Percentiles rank a stretch among this genome's conserved stretches.
Evolutionary conservation across 2,888 invertebrate genomes (phyloP).

Genomic region (Bhutanitis thaidina): DNA sequence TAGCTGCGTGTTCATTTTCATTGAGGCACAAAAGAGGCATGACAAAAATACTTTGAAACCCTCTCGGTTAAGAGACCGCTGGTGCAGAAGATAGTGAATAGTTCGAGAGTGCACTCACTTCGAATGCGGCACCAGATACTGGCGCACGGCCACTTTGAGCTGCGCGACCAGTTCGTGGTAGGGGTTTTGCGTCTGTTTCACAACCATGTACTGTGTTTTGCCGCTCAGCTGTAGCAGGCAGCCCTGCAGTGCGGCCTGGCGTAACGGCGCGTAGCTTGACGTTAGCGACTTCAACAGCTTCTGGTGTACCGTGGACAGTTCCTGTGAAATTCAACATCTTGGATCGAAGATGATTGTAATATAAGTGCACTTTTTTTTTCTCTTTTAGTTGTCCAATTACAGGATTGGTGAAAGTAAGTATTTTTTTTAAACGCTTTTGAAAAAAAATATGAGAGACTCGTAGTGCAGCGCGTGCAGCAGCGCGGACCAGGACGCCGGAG

Average conservation of each 20-base stretch:
- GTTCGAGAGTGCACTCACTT: constrained; percentile 38
- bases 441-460: not conserved
- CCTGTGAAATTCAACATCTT: constrained; percentile 38
- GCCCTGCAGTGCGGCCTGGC: constrained; percentile 66
- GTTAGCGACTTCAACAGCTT: constrained; percentile 61
- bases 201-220: constrained; percentile 26
- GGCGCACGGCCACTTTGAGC: constrained; percentile 42
- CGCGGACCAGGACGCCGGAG: not conserved
- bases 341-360: too few relatives aligned
- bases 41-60: too few relatives aligned
- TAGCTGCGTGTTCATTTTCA: too few relatives aligned
- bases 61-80: too few relatives aligned
- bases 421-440: too few relatives aligned
- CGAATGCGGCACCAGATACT: constrained; percentile 40
- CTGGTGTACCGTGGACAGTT: constrained; percentile 61
- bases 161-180: constrained; percentile 50
- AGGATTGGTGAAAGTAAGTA: too few relatives aligned
- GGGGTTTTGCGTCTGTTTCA: constrained; percentile 12
- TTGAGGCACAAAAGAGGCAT: too few relatives aligned
- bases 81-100: too few relatives aligned
- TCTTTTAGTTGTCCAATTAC: too few relatives aligned
- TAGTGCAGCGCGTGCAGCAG: not conserved
- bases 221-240: constrained; percentile 57
- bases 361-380: too few relatives aligned
- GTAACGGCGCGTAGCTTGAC: constrained; percentile 63